A percentile compares a stretch with the other conserved stretches of the same genome.
These are phyloP conservation scores for Euura lappo DNA, from an alignment of 1,140 invertebrate species.

Conservation along the genomic window DNA sequence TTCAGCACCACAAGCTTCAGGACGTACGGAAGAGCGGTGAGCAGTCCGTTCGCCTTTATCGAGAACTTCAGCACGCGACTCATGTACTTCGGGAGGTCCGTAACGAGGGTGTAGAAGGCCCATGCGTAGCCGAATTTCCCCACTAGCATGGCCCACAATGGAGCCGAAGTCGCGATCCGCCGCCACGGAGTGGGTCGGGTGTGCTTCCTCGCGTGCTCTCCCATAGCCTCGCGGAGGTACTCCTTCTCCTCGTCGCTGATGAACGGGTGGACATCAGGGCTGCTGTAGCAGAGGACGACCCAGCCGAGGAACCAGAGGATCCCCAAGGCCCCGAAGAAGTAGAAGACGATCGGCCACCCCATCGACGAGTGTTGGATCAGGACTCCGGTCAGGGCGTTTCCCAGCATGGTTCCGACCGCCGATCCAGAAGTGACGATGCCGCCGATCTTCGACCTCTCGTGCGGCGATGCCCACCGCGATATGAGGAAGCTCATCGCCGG, in stretches of 20 bases:
- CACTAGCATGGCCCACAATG: constrained; percentile 75
- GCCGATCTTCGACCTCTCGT: constrained; percentile 75
- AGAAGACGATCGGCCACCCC: constrained; percentile 20
- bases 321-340: no score
- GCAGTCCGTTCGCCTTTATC: constrained; percentile 73
- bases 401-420: constrained; percentile 66
- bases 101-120: constrained; percentile 78
- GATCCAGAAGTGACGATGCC: constrained; percentile 77
- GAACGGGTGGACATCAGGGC: constrained; percentile 78
- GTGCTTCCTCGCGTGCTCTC: constrained; percentile 60
- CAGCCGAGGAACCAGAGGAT: no score
- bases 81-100: no score
- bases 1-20: no score
- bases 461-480: constrained; percentile 76
- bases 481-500: constrained; percentile 76
- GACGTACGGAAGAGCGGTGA: constrained; percentile 51
- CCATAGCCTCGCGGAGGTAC: constrained; percentile 73
- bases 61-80: constrained; percentile 67
- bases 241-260: constrained; percentile 60
- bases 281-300: constrained; percentile 70
- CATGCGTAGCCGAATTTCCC: constrained; percentile 88
- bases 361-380: constrained; percentile 73
- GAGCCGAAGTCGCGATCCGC: constrained; percentile 75
- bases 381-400: constrained; percentile 65
- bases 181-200: constrained; percentile 73